phyloP scores from a whole-genome alignment of 2,797 vertebrate genomes.

The Danio jaintianensis region DNA sequence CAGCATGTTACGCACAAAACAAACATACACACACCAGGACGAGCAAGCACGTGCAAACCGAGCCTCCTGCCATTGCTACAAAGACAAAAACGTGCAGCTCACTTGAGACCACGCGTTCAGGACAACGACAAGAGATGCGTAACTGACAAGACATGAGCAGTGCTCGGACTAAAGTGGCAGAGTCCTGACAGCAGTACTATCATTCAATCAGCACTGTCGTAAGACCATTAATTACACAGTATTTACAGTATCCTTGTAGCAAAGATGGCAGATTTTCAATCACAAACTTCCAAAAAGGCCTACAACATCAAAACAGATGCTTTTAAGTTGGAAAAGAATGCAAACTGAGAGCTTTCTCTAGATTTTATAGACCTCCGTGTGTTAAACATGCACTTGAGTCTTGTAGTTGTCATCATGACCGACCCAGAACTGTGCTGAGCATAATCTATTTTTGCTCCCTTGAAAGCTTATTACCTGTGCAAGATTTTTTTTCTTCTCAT shows the following conservation, averaged over 20 bases:
- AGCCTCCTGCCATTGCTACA: too few species aligned
- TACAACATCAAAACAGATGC: neutral
- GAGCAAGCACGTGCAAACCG: too few species aligned
- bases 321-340: neutral
- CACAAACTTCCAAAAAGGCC: neutral
- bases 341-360: neutral
- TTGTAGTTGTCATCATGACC: conserved; percentile 3
- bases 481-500: neutral
- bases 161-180: too few species aligned
- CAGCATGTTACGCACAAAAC: too few species aligned
- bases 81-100: too few species aligned
- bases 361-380: neutral
- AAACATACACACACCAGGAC: too few species aligned
- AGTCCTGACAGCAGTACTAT: neutral
- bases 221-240: neutral
- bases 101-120: too few species aligned
- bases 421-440: neutral
- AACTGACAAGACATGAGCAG: too few species aligned
- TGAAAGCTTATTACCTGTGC: conserved; percentile 1
- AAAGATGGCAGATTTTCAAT: neutral
- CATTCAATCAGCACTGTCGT: neutral
- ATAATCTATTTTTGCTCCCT: neutral
- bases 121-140: too few species aligned
- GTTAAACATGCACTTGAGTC: conserved; percentile 1
- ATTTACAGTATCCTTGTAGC: neutral